phyloP scores from a whole-genome alignment of 1,140 invertebrate genomes.

The Anastrepha ludens region DNA sequence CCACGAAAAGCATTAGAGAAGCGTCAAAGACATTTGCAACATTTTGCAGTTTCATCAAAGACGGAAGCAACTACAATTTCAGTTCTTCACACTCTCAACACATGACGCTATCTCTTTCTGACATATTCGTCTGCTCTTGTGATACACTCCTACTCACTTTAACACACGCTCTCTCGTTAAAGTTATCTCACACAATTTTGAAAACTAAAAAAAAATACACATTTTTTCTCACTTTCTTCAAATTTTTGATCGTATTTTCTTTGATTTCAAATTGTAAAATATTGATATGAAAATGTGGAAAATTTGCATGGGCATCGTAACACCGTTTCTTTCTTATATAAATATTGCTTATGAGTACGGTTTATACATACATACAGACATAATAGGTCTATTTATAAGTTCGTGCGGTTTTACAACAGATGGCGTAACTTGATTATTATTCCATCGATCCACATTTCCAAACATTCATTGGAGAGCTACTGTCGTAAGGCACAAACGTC shows the following conservation, averaged over 20 bases:
- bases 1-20: neutral
- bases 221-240: neutral
- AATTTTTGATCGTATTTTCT: constrained; percentile 14
- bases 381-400: no score
- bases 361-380: constrained; percentile 18
- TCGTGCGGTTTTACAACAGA: no score
- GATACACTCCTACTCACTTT: neutral
- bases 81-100: constrained; percentile 3
- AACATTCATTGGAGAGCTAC: no score
- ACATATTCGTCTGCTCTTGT: neutral
- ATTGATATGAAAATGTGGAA: constrained; percentile 65
- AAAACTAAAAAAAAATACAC: neutral
- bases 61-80: no score
- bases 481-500: no score
- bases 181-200: neutral
- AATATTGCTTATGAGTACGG: constrained; percentile 11
- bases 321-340: constrained; percentile 26
- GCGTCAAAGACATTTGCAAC: neutral
- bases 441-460: no score
- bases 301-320: constrained; percentile 74
- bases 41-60: neutral
- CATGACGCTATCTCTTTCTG: neutral
- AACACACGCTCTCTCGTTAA: neutral
- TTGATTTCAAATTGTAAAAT: constrained; percentile 49
- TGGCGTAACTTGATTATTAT: no score